Conservation (phyloP, 2,888 invertebrate species). For the Rhagium mordax region DNA sequence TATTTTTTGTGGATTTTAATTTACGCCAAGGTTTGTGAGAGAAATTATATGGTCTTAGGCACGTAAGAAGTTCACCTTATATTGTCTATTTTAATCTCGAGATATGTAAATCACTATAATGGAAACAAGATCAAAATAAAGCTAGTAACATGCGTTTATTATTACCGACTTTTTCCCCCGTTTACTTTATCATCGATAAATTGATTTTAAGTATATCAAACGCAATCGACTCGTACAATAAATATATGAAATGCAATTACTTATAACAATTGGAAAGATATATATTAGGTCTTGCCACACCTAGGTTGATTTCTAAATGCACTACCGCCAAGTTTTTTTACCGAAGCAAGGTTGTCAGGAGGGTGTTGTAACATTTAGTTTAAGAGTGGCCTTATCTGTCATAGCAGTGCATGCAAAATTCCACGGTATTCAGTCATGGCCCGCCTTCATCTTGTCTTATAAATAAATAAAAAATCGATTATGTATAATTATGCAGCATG, state of each 20-base stretch:
- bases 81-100: not conserved
- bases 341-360: constrained; percentile 31
- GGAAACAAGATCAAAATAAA: not conserved
- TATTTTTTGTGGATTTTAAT: not conserved
- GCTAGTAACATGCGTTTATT: not conserved
- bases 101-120: not conserved
- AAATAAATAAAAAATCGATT: constrained; percentile 16
- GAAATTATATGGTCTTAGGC: not conserved
- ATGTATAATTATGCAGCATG: constrained; percentile 10
- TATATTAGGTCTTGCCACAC: constrained; percentile 37
- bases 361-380: constrained; percentile 38
- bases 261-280: constrained; percentile 35
- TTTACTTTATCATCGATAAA: constrained; percentile 39
- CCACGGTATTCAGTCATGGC: constrained; percentile 27
- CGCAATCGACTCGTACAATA: constrained; percentile 24
- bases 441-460: constrained; percentile 30
- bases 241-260: constrained; percentile 35
- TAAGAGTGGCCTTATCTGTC: constrained; percentile 38
- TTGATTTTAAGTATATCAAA: constrained; percentile 37
- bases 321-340: constrained; percentile 34
- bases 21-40: not conserved
- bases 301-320: constrained; percentile 31
- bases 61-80: constrained; percentile 18
- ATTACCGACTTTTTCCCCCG: constrained; percentile 2
- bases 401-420: constrained; percentile 37